These are phyloP conservation scores for Argynnis bischoffii DNA, from an alignment of 2,888 invertebrate species.

Conservation along the genomic window DNA sequence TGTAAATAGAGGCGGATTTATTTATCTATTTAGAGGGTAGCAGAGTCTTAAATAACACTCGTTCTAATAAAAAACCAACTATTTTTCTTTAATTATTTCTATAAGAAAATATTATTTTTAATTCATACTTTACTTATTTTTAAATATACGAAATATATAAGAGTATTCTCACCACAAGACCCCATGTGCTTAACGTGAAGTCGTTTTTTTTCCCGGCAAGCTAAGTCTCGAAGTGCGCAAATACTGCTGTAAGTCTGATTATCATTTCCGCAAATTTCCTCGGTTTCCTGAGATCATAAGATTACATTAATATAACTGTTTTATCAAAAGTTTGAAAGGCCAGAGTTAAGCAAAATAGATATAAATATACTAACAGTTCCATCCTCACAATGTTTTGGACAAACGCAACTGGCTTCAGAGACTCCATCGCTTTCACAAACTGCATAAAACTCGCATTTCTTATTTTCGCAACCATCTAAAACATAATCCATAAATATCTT, in stretches of 20 bases:
- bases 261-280: conserved; percentile 93
- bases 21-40: too few species aligned
- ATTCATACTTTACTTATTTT: background rate
- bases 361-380: conserved; percentile 66
- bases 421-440: conserved; percentile 86
- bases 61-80: too few species aligned
- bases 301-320: conserved; percentile 58
- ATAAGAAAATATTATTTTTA: too few species aligned
- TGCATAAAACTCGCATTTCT: conserved; percentile 90
- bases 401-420: conserved; percentile 83
- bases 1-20: too few species aligned
- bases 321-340: conserved; percentile 75
- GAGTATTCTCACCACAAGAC: conserved; percentile 87
- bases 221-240: conserved; percentile 90
- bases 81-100: too few species aligned
- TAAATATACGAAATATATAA: background rate
- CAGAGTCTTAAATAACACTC: too few species aligned
- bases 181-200: conserved; percentile 91
- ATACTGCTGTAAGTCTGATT: conserved; percentile 93
- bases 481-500: background rate
- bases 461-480: conserved; percentile 90
- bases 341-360: background rate
- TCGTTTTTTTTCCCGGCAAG: conserved; percentile 88
- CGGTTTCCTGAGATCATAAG: conserved; percentile 66
- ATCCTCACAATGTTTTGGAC: conserved; percentile 83